Evolutionary conservation across 2,113 vertebrate genomes (phyloP), one percentile per base, ranked within the genome.

Genomic region (Osmerus mordax): DNA sequence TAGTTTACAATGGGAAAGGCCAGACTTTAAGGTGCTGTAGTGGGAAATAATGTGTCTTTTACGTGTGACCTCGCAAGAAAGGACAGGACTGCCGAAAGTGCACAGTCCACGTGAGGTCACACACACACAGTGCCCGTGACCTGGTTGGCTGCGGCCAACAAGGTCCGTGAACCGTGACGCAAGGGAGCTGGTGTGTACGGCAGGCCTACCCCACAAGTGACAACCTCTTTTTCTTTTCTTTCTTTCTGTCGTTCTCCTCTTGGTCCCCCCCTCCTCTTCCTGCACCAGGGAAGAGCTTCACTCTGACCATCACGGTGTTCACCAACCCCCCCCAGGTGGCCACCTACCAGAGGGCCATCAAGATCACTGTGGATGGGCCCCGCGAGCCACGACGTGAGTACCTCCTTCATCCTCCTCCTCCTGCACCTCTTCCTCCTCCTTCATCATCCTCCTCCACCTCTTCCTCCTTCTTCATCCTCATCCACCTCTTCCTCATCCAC

Each of bases 301-400:
- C 96, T 0, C 85, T 98, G 79, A 99, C 97, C n/a, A 98, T 99
- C 91, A 99, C 97, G 0, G 96, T 98, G 78, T 99, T 99, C 92
- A 98, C 96, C 81, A 98, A 94, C 86, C 97, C 97, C 70, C 96
- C 97, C 0, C 97, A 99, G 84, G 97, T 99, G 7, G 97, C 97
- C 65, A 99, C 97, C 1, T 98, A 99, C 84, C 97, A 98, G 88
- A 91, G 97, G 83, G 97, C 97, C 86, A 99, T 99, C 74, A 99
- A 98, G 86, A 97, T 99, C 65, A 99, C 97, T 0, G 97, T 99
- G 47, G 97, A 99, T 0, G 97, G 97, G 53, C 97, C 97, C 3
- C 90, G 97, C 74, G 97, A 99, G 84, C 97, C 97, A 2, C 91
- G 97, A 14, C 93, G 97, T 99, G 84, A 98, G 97, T 96, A 65